These are phyloP conservation scores for Theristicus caerulescens DNA, from an alignment of 2,113 vertebrate species.

Conservation along the genomic window DNA sequence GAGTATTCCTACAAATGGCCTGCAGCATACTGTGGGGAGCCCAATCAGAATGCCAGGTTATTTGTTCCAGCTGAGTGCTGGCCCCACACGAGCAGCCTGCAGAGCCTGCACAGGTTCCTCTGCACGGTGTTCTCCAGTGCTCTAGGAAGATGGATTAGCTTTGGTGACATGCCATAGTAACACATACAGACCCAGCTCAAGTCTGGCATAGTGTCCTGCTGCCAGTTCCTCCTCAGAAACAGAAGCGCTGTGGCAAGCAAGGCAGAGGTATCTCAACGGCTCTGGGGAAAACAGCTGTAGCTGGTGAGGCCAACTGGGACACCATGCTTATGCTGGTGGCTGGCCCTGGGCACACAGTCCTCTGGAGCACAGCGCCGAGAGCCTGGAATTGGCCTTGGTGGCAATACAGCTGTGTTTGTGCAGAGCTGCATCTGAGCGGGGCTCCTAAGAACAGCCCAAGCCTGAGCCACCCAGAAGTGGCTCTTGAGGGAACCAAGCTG, in stretches of 20 bases:
- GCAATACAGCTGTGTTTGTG: background rate
- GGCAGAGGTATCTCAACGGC: background rate
- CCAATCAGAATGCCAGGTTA: background rate
- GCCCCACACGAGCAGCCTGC: background rate
- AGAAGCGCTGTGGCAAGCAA: background rate
- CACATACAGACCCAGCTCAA: background rate
- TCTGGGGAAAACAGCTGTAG: background rate
- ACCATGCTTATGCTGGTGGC: accelerated
- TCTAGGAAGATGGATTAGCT: background rate
- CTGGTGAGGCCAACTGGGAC: background rate
- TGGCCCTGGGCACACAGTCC: background rate
- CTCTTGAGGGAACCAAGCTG: background rate
- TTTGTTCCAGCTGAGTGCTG: background rate
- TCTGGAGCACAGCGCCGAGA: accelerated
- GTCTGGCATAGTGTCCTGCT: background rate
- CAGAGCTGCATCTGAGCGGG: background rate
- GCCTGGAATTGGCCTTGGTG: background rate
- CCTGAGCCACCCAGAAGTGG: background rate
- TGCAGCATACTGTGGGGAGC: background rate
- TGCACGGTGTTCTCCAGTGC: background rate
- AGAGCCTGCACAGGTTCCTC: background rate
- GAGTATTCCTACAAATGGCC: background rate
- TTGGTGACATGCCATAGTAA: background rate
- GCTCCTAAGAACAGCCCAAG: background rate
- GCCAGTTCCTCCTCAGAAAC: background rate